Evolutionary conservation across 2,113 vertebrate species (phyloP).

Genomic region (Entelurus aequoreus): DNA sequence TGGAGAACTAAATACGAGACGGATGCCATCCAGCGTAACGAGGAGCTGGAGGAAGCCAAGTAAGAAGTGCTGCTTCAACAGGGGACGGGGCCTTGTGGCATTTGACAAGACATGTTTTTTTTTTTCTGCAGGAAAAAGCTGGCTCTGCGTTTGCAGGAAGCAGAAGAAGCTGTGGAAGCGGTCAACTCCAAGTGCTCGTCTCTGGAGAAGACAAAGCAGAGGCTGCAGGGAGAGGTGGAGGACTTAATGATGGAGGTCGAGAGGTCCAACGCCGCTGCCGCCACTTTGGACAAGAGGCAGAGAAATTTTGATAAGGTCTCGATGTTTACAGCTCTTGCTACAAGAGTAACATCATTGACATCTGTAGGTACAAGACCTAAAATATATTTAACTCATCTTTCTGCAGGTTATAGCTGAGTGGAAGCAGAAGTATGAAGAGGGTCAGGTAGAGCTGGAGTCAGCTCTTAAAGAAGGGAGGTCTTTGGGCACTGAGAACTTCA

Average conservation of each 20-base stretch:
- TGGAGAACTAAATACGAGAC: conserved; percentile 86
- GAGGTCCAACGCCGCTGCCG: conserved; percentile 35
- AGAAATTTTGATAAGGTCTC: conserved; percentile 60
- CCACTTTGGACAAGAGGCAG: conserved; percentile 53
- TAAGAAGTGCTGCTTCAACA: conserved; percentile 5
- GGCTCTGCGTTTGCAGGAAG: conserved; percentile 55
- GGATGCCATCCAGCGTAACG: conserved; percentile 77
- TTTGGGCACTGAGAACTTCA: conserved; percentile 59
- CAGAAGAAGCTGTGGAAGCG: conserved; percentile 52
- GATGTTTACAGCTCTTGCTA: neutral
- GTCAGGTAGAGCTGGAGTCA: conserved; percentile 56
- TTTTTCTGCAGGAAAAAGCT: conserved; percentile 51
- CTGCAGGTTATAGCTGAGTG: conserved; percentile 55
- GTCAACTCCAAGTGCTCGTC: conserved; percentile 60
- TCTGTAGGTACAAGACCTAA: neutral
- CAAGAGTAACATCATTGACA: neutral
- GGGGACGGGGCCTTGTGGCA: neutral
- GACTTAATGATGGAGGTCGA: conserved; percentile 50
- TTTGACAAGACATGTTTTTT: rapidly evolving
- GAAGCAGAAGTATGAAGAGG: conserved; percentile 62
- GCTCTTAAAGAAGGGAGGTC: conserved; percentile 48
- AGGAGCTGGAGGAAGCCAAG: conserved; percentile 83
- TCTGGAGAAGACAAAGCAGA: conserved; percentile 63
- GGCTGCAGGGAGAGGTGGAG: conserved; percentile 56
- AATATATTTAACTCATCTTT: neutral